Evolutionary conservation across 2,888 invertebrate genomes (phyloP), one percentile per base, ranked within the genome.

Genomic region (Camptogramma bilineatum): DNA sequence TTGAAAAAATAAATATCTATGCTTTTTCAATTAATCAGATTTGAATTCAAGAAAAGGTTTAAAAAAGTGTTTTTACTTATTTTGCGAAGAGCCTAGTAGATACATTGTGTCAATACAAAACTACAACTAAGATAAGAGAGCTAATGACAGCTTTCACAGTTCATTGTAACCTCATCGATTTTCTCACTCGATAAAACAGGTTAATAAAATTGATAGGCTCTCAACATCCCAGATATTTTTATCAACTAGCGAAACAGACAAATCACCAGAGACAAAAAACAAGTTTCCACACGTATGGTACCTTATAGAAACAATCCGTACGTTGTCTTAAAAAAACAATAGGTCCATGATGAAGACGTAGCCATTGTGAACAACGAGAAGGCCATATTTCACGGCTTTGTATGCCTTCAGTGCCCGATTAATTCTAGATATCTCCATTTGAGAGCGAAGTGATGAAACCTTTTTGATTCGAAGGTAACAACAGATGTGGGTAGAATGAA

Each of bases 401-500:
- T 93, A 83, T 83, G 82, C 84, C 86, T 87, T 86, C 84, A 86
- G 89, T 85, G 87, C 82, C 80, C 91, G 91, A 92, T 93, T 93
- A 93, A 93, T 93, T 88, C 90, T 89, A 92, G 91, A 93, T 93
- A 93, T 92, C 93, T 93, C 90, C 84, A 92, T 93, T 92, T 84
- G 82, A 84, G 85, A 86, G 86, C 81, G 87, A 83, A 85, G 86
- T 92, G 93, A 90, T 93, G 93, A 91, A 91, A 91, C 87, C 84
- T 90, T 86, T 88, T 90, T 87, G 85, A 88, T 88, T 84, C 82
- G 76, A 69, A 83, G 85, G 84, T 84, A 85, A 85, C 85, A 84
- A 83, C 78, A 71, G 72, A 83, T 80, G 86, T 88, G 83, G 88
- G 88, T 77, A 74, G 82, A 67, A 68, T 69, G 64, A 69, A 68